Conservation (phyloP, 2,797 vertebrate genomes). For the Sebastes diploproa region DNA sequence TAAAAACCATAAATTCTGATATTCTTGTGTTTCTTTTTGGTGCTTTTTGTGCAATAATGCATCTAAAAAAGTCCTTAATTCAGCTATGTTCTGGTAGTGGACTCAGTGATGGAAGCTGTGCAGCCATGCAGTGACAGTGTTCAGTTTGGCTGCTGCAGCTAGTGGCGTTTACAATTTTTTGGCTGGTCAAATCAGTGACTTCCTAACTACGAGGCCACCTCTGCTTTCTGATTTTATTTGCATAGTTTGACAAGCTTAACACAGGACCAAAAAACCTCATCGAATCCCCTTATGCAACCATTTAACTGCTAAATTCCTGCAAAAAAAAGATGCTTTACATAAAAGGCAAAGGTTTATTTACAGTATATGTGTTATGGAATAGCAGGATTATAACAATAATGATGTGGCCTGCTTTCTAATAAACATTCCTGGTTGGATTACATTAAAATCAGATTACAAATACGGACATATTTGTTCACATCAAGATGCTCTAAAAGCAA, state of each 20-base stretch:
- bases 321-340: neutral
- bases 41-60: neutral
- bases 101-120: neutral
- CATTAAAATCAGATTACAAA: neutral
- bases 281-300: slow-evolving; percentile 26
- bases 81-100: neutral
- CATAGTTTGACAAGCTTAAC: neutral
- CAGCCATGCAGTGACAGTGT: neutral
- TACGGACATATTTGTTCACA: neutral
- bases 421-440: neutral
- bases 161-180: neutral
- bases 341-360: neutral
- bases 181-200: neutral
- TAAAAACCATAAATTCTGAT: neutral
- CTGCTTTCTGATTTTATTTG: neutral
- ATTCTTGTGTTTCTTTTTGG: neutral
- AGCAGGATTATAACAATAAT: slow-evolving; percentile 18
- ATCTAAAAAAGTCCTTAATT: neutral
- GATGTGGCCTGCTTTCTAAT: neutral
- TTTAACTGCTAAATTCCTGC: neutral
- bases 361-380: neutral
- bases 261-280: neutral
- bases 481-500: neutral
- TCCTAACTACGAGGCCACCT: neutral
- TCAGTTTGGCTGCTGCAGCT: neutral